Conservation (phyloP, 2,113 vertebrate genomes). For the Ploceus nigricollis region DNA sequence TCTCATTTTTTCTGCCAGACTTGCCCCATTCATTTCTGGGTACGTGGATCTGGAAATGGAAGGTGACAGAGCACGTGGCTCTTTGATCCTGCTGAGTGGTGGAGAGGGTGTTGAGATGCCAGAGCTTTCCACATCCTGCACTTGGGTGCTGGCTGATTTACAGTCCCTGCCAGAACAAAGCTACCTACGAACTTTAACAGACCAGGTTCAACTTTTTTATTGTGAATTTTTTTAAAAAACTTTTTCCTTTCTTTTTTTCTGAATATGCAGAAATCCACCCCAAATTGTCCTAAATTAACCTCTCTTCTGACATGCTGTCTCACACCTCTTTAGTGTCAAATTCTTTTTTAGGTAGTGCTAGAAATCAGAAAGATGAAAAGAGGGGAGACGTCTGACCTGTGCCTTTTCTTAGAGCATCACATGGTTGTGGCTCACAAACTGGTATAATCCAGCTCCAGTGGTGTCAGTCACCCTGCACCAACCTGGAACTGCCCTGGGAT, state of each 20-base stretch:
- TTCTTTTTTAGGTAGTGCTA: constrained; percentile 18
- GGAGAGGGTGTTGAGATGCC: background rate
- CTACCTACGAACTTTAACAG: background rate
- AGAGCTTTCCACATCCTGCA: background rate
- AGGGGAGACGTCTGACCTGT: background rate
- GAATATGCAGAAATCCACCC: background rate
- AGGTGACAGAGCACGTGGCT: background rate
- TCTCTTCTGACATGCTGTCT: constrained; percentile 39
- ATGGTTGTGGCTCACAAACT: background rate
- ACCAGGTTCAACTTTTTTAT: background rate
- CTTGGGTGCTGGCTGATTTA: background rate
- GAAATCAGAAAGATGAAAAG: constrained; percentile 21
- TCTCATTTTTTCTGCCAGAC: background rate
- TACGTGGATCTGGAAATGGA: background rate
- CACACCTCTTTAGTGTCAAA: constrained; percentile 12
- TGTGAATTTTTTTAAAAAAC: background rate
- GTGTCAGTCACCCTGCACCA: background rate
- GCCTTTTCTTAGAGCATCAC: constrained; percentile 47
- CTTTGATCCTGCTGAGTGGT: background rate
- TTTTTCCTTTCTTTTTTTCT: background rate
- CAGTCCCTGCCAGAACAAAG: background rate
- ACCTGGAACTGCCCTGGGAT: background rate
- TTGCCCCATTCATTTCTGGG: background rate
- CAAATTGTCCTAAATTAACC: constrained; percentile 28
- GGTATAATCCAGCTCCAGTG: background rate